Conservation (phyloP, 2,797 vertebrate species). For the Pseudotriccus pelzelni region DNA sequence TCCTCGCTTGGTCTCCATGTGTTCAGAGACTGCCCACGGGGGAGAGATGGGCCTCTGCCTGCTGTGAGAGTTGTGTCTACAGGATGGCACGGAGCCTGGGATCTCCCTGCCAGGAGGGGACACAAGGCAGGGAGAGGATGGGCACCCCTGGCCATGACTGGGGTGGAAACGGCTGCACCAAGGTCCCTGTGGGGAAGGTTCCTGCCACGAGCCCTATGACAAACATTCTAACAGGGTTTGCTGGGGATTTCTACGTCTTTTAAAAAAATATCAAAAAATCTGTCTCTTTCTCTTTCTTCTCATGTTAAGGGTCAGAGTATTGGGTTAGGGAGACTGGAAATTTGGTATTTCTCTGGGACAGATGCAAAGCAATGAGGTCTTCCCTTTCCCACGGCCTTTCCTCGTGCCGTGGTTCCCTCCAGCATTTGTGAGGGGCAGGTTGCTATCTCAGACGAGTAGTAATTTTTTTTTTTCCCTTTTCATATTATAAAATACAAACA, state of each 20-base stretch:
- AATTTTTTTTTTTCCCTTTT: slow-evolving; percentile 39
- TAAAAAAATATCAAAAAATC: slow-evolving; percentile 63
- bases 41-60: background rate
- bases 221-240: background rate
- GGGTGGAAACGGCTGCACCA: background rate
- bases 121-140: background rate
- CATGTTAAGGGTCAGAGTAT: background rate
- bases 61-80: background rate
- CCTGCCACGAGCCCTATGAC: background rate
- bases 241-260: slow-evolving; percentile 15
- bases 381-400: slow-evolving; percentile 10
- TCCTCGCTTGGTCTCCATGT: background rate
- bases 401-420: slow-evolving; percentile 31
- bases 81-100: background rate
- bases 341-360: slow-evolving; percentile 50
- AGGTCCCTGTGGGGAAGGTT: background rate
- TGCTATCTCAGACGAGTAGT: slow-evolving; percentile 47
- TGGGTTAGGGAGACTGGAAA: slow-evolving; percentile 29
- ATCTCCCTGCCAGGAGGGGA: background rate
- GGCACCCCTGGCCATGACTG: background rate
- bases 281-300: slow-evolving; percentile 26
- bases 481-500: slow-evolving; percentile 83
- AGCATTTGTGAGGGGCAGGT: slow-evolving; percentile 10
- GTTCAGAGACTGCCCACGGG: background rate
- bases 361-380: slow-evolving; percentile 52